Evolutionary conservation across 2,888 invertebrate genomes (phyloP), one percentile per base, ranked within the genome.

Genomic region (Zootermopsis nevadensis): DNA sequence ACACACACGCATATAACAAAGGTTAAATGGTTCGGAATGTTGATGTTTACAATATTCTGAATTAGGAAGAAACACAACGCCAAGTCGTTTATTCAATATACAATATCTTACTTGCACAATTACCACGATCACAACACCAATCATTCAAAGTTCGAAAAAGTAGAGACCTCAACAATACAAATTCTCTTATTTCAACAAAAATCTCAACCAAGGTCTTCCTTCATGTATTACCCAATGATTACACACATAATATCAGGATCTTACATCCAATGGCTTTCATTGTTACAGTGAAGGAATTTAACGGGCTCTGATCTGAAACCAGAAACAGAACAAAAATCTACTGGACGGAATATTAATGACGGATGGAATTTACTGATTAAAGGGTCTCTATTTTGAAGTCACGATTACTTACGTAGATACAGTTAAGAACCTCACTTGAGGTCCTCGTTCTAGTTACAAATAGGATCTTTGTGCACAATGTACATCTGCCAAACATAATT

Each of bases 311-410:
- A 48, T 48, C 19, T n/a, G 27, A 27, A 60, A 60, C 7, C 27
- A 27, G n/a, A 60, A 8, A 8, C 38, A 42, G 12, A 35, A 33
- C 3, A 30, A 74, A 35, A 38, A 74, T 74, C 35, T 74, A 38
- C 33, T 74, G 74, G 74, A 74, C 74, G 74, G 74, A 74, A 74
- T 74, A 74, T 38, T 33, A 8, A 22, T 8, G 10, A 74, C 33
- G 38, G 74, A 74, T 74, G 74, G 74, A 42, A 74, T 19, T 22
- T n/a, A 74, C 74, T 74, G n/a, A 48, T 19, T 48, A 12, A 15
- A 12, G 15, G 48, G 8, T 19, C 19, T 48, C 19, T 48, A 48
- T 12, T 48, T 48, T 48, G 15, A 1, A 15, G 15, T 48, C 48
- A 48, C 19, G 19, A 48, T 15, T 12, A 48, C 48, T 38, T 38